Conservation (phyloP, 2,888 invertebrate species). For the Drosophila algonquin region DNA sequence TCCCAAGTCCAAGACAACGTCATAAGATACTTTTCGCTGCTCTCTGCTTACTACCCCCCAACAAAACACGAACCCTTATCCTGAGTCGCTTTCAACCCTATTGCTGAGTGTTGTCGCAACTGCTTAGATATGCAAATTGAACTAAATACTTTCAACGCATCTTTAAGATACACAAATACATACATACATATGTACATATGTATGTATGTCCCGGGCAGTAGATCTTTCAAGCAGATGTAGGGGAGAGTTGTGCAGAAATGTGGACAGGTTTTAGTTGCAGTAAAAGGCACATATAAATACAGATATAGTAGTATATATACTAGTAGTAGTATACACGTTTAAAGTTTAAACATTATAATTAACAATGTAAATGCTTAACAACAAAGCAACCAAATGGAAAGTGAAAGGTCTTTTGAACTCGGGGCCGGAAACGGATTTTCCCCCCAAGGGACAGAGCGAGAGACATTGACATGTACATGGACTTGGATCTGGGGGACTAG, state of each 20-base stretch:
- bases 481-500: slow-evolving; percentile 6
- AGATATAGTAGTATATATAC: neutral
- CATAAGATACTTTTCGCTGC: slow-evolving; percentile 76
- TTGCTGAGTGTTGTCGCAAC: slow-evolving; percentile 65
- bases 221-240: slow-evolving; percentile 11
- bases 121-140: slow-evolving; percentile 77
- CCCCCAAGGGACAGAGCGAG: slow-evolving; percentile 2
- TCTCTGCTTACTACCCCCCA: slow-evolving; percentile 34
- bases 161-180: slow-evolving; percentile 51
- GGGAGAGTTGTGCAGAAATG: slow-evolving; percentile 29
- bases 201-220: slow-evolving; percentile 4
- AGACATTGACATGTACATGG: slow-evolving; percentile 34
- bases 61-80: neutral
- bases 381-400: slow-evolving; percentile 45
- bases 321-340: neutral
- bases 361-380: slow-evolving; percentile 44
- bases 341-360: slow-evolving; percentile 46
- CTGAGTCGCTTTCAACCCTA: slow-evolving; percentile 21
- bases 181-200: slow-evolving; percentile 13
- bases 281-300: too few relatives aligned
- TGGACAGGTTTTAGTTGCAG: slow-evolving; percentile 29
- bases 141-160: slow-evolving; percentile 79
- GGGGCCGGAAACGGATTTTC: slow-evolving; percentile 58
- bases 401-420: slow-evolving; percentile 57
- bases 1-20: slow-evolving; percentile 56